A percentile compares a stretch with the other conserved stretches of the same genome.
phyloP scores from a whole-genome alignment of 2,888 invertebrate species.

The Ichneumoninae sp. region DNA sequence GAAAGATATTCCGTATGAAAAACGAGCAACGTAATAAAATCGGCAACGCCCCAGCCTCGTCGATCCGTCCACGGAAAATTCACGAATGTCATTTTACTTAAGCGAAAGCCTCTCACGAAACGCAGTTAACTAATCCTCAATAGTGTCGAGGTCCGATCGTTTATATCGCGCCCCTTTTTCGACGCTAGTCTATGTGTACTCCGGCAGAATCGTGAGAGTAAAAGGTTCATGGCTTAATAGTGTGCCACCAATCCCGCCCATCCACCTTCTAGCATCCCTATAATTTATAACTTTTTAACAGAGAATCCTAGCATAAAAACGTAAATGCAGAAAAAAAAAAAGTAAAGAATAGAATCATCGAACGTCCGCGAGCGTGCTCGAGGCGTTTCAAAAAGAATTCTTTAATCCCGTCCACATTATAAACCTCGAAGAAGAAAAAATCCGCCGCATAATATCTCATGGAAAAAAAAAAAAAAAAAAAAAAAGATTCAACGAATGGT shows the following conservation, averaged over 20 bases:
- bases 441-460: not conserved
- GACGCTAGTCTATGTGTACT: not conserved
- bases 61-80: slow-evolving; percentile 30
- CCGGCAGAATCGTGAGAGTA: not conserved
- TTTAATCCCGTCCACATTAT: not conserved
- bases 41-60: not conserved
- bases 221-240: not conserved
- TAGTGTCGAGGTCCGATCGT: not conserved
- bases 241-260: not conserved
- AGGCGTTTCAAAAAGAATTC: not conserved
- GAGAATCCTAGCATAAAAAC: not conserved
- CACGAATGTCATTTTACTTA: not conserved
- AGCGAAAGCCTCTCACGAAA: slow-evolving; percentile 17
- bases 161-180: not conserved
- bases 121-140: not conserved
- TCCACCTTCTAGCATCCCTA: not conserved
- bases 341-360: not conserved
- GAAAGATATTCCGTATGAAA: not conserved
- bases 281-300: not conserved
- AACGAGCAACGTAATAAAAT: slow-evolving; percentile 4
- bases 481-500: no score
- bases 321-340: not conserved
- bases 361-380: not conserved
- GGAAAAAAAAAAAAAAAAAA: no score
- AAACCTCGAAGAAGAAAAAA: no score